Base-by-base conservation (phyloP, 2,888 invertebrate genomes). In the Drosophila kanekoi region DNA sequence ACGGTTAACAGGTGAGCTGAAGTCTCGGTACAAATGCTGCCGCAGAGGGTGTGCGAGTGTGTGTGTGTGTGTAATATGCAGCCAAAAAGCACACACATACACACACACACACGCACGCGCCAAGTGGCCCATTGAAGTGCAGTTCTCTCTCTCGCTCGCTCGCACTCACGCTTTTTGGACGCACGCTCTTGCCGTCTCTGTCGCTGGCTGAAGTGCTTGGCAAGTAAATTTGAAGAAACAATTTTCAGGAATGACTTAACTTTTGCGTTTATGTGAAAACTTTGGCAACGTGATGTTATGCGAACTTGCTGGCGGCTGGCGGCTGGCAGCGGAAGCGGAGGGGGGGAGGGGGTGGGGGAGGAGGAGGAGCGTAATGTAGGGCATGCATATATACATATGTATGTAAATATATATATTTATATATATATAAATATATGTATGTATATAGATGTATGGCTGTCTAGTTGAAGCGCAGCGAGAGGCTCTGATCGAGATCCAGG, bases 241-340 rank as follows among this genome's bases (percentile, higher is more conserved):
- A 84, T 84, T 84, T 84, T 84, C 87, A 86, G 84, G 81, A 86
- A 84, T 84, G 84, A 84, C 84, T 84, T 86, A 84, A 84, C 84
- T 84, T 84, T 84, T 86, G 87, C 84, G 87, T 86, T 84, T 84
- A 84, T 84, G 87, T 83, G 84, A 86, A 84, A 84, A 84, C 71
- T 84, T 86, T 72, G 32, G 72, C 77, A 83, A 86, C 84, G 84
- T 84, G 84, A 83, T 83, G 84, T 79, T 84, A 84, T 86, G 84
- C 72, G 68, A 66, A 70, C 23, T 28, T 20, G 20, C 20, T 20
- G 20, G 20, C 61, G 66, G 62, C 81, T 53, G 57, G 73, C 67
- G 67, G 61, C 45, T 18, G 18, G 18, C 18, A 18, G 18, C 5
- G 57, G 73, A 65, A 33, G 33, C 8, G 10, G 49, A n/a, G 38